These are phyloP conservation scores for Anas flavirostris DNA, from an alignment of 2,797 vertebrate genomes.

Conservation along the genomic window DNA sequence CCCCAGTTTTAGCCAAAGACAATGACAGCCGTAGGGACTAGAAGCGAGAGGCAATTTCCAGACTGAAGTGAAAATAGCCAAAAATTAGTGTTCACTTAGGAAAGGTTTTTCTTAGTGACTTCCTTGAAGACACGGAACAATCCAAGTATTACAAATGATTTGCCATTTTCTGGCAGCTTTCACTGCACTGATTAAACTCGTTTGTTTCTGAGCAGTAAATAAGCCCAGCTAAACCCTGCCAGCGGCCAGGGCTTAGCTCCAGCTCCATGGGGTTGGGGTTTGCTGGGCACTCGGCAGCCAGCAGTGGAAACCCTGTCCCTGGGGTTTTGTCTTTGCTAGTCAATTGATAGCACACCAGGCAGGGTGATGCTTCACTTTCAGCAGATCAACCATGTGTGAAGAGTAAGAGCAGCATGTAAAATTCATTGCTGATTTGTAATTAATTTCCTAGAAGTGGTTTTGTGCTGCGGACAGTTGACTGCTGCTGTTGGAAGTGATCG, in stretches of 20 bases:
- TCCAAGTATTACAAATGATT: not conserved
- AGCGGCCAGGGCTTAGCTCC: not conserved
- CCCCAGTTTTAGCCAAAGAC: not conserved
- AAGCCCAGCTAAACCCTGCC: not conserved
- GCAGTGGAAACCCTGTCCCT: not conserved
- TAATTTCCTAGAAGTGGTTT: not conserved
- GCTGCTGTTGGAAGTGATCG: not conserved
- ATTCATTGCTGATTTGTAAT: not conserved
- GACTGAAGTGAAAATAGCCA: not conserved
- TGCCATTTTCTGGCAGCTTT: not conserved
- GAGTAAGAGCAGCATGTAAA: not conserved
- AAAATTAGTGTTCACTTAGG: not conserved
- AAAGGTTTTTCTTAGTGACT: not conserved
- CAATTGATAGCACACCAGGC: not conserved
- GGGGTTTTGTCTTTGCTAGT: not conserved
- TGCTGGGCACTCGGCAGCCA: not conserved
- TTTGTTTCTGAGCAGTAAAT: not conserved
- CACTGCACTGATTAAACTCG: not conserved
- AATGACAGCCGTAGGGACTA: not conserved
- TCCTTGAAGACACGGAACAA: fast-evolving
- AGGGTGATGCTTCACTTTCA: not conserved
- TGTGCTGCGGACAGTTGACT: not conserved
- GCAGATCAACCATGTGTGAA: not conserved
- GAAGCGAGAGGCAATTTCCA: not conserved
- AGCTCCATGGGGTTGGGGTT: fast-evolving